These are phyloP conservation scores for Meandrusa payeni DNA, from an alignment of 2,888 invertebrate species.

Conservation along the genomic window DNA sequence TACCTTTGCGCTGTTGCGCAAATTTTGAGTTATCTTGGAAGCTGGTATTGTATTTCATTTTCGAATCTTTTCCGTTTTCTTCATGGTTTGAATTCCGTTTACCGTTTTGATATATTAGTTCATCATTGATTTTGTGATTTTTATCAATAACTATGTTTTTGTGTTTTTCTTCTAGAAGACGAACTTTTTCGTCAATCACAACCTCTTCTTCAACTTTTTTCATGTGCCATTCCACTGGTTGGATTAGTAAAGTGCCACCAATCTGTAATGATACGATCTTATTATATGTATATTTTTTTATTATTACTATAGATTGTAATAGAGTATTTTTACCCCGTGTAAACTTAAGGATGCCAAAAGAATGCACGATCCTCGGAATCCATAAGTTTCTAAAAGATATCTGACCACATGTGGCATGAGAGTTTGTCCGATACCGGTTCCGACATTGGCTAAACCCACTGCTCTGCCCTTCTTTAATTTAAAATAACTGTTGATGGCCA, in stretches of 20 bases:
- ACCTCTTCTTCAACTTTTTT: conserved; percentile 62
- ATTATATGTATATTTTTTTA: no score
- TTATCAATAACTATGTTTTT: conserved; percentile 50
- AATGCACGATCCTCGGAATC: conserved; percentile 83
- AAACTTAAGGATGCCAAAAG: conserved; percentile 83
- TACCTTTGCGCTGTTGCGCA: conserved; percentile 1
- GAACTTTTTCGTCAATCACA: conserved; percentile 56
- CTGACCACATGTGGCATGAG: conserved; percentile 86
- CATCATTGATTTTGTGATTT: conserved; percentile 41
- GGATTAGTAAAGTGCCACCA: conserved; percentile 79
- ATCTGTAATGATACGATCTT: conserved; percentile 70
- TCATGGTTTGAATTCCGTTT: conserved; percentile 35
- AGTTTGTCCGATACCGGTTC: conserved; percentile 88
- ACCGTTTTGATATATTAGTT: conserved; percentile 28
- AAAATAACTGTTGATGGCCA: conserved; percentile 87
- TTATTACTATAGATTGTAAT: not conserved
- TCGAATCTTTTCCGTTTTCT: conserved; percentile 27
- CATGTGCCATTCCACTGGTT: conserved; percentile 81
- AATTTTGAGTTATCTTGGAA: not conserved
- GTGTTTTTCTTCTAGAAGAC: conserved; percentile 53
- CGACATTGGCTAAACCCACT: conserved; percentile 88
- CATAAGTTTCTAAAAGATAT: conserved; percentile 83
- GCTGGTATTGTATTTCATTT: not conserved
- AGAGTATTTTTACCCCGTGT: conserved; percentile 82
- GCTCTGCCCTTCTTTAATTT: conserved; percentile 84